Evolutionary conservation across 2,797 vertebrate genomes (phyloP).

Genomic region (Anniella stebbinsi): DNA sequence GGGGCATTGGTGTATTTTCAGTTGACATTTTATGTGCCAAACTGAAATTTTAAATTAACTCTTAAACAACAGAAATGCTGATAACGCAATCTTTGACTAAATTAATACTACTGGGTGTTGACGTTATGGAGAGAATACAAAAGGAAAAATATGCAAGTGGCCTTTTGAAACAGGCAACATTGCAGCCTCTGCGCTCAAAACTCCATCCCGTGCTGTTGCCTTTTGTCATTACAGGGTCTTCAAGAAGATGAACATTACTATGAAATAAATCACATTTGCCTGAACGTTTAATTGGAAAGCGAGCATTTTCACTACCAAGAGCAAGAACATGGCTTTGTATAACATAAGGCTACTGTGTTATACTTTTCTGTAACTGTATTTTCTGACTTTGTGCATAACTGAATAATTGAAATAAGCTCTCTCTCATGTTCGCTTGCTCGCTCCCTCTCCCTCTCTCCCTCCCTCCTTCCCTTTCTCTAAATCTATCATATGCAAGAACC

Average conservation of each 20-base stretch:
- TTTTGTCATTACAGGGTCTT: conserved; percentile 7
- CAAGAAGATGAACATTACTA: conserved; percentile 47
- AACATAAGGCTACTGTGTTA: conserved; percentile 36
- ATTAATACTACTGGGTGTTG: conserved; percentile 29
- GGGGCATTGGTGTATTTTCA: conserved; percentile 25
- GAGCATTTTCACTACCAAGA: conserved; percentile 34
- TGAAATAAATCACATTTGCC: conserved; percentile 58
- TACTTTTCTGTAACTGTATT: conserved; percentile 46
- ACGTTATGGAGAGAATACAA: conserved; percentile 21
- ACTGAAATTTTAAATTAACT: conserved; percentile 50
- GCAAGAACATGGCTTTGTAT: conserved; percentile 21
- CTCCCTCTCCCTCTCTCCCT: not conserved
- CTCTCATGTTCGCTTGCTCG: not conserved
- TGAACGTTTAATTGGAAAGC: conserved; percentile 55
- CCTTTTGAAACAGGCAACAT: conserved; percentile 45
- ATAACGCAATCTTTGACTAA: conserved; percentile 33
- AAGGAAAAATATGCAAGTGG: conserved; percentile 32
- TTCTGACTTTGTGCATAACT: conserved; percentile 62
- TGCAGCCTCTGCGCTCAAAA: conserved; percentile 46
- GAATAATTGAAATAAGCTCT: conserved; percentile 64
- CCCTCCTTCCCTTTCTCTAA: conserved; percentile 12
- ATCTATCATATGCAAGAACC: conserved; percentile 51
- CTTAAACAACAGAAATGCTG: conserved; percentile 56
- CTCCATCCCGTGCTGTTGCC: conserved; percentile 29
- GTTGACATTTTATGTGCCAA: conserved; percentile 53